phyloP scores from a whole-genome alignment of 1,140 invertebrate genomes.

The Whitmania pigra region DNA sequence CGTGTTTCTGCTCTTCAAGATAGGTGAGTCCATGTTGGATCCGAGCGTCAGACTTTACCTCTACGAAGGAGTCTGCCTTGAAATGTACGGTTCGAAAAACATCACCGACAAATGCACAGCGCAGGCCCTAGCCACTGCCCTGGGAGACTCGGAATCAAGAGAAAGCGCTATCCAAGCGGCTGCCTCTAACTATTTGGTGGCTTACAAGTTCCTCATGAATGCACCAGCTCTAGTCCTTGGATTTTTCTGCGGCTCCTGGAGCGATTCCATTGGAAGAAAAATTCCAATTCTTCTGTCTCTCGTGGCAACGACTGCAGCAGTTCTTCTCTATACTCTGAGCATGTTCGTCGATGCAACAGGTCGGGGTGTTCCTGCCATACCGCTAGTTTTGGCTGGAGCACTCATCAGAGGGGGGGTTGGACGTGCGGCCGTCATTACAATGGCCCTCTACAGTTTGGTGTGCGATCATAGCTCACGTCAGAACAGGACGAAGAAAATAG shows the following conservation, averaged over 20 bases:
- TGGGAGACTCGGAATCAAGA: background rate
- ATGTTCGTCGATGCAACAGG: slow-evolving; percentile 21
- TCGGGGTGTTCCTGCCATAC: slow-evolving; percentile 18
- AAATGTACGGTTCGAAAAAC: slow-evolving; percentile 15
- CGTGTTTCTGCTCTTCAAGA: slow-evolving; percentile 39
- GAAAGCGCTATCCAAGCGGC: slow-evolving; percentile 29
- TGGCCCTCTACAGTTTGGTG: slow-evolving; percentile 40
- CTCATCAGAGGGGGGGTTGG: slow-evolving; percentile 35
- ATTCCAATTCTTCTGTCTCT: slow-evolving; percentile 40
- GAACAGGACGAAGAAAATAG: slow-evolving; percentile 27
- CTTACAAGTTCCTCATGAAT: slow-evolving; percentile 37
- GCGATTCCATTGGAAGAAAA: slow-evolving; percentile 29
- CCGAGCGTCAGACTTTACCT: slow-evolving; percentile 37
- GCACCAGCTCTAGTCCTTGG: slow-evolving; percentile 37
- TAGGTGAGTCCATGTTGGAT: slow-evolving; percentile 39
- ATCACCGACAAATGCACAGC: slow-evolving; percentile 16
- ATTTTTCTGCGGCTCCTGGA: slow-evolving; percentile 41
- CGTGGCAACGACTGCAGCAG: slow-evolving; percentile 35
- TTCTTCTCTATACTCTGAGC: slow-evolving; percentile 35
- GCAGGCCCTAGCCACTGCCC: background rate
- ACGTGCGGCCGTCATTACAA: slow-evolving; percentile 39
- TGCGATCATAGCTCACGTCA: slow-evolving; percentile 31
- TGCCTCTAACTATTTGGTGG: slow-evolving; percentile 34
- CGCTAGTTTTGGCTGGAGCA: slow-evolving; percentile 34
- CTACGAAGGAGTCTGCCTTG: slow-evolving; percentile 33